phyloP scores from a whole-genome alignment of 1,140 invertebrate genomes.

The Sarcophaga peregrina region DNA sequence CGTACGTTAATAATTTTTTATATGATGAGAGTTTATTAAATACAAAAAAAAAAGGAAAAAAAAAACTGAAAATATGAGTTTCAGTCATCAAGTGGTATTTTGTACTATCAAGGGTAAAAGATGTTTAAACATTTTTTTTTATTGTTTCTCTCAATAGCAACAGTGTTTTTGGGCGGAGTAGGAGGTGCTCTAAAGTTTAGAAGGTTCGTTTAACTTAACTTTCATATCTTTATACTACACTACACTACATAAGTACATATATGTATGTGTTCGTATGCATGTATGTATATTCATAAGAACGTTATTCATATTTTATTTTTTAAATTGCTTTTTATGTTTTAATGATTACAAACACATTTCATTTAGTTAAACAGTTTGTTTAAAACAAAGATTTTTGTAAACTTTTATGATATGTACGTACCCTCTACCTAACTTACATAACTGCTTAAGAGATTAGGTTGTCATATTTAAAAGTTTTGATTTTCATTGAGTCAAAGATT shows the following conservation, averaged over 20 bases:
- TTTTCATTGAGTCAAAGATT: no score
- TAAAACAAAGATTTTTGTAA: background rate
- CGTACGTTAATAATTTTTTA: no score
- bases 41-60: background rate
- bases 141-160: background rate
- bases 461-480: no score
- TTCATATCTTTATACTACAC: no score
- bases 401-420: constrained; percentile 15
- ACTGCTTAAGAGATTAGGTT: no score
- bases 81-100: background rate
- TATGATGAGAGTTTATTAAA: background rate
- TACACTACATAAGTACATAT: no score
- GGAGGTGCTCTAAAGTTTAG: background rate
- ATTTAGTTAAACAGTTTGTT: background rate
- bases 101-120: constrained; percentile 5
- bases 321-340: background rate
- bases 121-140: constrained; percentile 1
- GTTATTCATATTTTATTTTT: background rate
- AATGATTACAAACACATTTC: background rate
- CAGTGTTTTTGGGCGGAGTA: no score
- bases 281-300: background rate
- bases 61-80: no score
- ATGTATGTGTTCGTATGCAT: background rate
- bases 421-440: background rate
- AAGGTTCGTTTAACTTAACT: background rate